Conservation (phyloP, 2,888 invertebrate species). For the Ametastegia equiseti region DNA sequence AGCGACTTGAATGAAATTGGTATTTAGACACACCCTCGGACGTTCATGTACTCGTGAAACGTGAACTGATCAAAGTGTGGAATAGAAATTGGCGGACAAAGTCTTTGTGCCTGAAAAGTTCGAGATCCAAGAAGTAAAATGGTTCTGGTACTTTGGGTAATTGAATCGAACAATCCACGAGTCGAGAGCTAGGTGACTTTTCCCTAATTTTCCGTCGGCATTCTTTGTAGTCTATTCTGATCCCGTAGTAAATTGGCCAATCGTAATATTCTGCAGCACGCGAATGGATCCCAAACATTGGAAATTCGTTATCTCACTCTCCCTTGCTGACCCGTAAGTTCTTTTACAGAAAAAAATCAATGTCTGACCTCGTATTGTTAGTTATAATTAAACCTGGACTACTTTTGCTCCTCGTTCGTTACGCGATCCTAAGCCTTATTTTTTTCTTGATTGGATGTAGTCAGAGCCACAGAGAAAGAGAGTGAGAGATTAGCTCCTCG, state of each 20-base stretch:
- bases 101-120: conserved; percentile 26
- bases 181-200: not conserved
- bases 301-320: not conserved
- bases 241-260: not conserved
- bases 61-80: not conserved
- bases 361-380: conserved; percentile 22
- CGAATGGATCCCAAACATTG: not conserved
- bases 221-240: conserved; percentile 12
- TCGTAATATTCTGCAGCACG: not conserved
- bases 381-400: conserved; percentile 15
- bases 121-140: not conserved
- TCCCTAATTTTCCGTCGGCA: not conserved
- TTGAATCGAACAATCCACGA: conserved; percentile 12
- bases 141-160: not conserved
- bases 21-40: not conserved
- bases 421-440: conserved; percentile 17
- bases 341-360: conserved; percentile 16
- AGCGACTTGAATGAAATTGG: not conserved
- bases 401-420: not conserved
- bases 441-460: conserved; percentile 8
- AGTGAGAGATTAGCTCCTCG: not conserved
- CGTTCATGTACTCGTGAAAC: not conserved
- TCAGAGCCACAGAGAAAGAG: not conserved
- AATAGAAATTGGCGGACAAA: not conserved
- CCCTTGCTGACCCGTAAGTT: not conserved